These are phyloP conservation scores for Amblyopsis rosae DNA, from an alignment of 2,113 vertebrate genomes.

Conservation along the genomic window DNA sequence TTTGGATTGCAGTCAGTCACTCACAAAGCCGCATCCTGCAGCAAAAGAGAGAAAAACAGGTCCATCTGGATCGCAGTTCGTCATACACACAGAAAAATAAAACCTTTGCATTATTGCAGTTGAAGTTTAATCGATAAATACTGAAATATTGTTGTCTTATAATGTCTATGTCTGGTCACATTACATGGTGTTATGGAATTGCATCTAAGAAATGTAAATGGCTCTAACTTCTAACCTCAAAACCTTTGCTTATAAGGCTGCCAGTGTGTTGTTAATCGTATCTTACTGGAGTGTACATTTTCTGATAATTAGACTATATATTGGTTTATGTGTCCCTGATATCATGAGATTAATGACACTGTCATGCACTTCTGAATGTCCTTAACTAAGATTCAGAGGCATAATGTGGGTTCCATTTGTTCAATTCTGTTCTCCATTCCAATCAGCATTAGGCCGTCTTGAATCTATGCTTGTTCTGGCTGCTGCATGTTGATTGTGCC, in stretches of 20 bases:
- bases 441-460: constrained; percentile 75
- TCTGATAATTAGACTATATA: constrained; percentile 52
- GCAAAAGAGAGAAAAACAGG: constrained; percentile 9
- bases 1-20: constrained; percentile 56
- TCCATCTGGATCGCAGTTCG: neutral
- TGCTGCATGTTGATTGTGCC: constrained; percentile 50
- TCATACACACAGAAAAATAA: constrained; percentile 4
- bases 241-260: too few relatives aligned
- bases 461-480: constrained; percentile 71
- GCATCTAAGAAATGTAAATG: too few relatives aligned
- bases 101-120: neutral
- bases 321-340: constrained; percentile 69
- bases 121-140: too few relatives aligned
- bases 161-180: neutral
- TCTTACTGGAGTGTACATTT: too few relatives aligned
- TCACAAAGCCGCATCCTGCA: constrained; percentile 33
- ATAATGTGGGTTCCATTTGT: constrained; percentile 73
- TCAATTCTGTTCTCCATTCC: constrained; percentile 71
- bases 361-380: constrained; percentile 68
- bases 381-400: constrained; percentile 75
- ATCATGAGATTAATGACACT: constrained; percentile 73
- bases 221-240: too few relatives aligned
- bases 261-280: neutral
- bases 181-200: neutral
- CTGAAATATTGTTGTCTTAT: neutral